phyloP scores from a whole-genome alignment of 2,113 vertebrate genomes.

The Pomatostomus ruficeps region DNA sequence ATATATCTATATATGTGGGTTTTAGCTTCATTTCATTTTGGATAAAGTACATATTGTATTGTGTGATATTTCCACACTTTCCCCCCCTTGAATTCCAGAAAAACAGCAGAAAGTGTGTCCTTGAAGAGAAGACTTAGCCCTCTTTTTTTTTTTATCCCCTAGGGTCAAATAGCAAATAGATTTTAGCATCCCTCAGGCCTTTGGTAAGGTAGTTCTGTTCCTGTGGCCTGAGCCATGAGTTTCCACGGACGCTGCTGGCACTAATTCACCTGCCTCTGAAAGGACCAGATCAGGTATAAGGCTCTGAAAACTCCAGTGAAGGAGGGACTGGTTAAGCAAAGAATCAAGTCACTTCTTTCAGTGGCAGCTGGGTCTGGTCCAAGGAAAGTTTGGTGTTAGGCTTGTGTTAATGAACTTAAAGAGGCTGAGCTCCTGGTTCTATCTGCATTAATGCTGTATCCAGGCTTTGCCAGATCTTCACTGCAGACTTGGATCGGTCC shows the following conservation, averaged over 20 bases:
- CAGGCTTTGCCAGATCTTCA: background rate
- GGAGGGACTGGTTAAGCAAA: background rate
- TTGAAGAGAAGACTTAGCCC: background rate
- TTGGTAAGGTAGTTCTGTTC: background rate
- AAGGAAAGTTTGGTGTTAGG: background rate
- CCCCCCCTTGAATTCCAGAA: background rate
- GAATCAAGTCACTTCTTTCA: background rate
- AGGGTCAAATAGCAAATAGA: background rate
- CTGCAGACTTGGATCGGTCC: background rate
- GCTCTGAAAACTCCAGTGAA: background rate
- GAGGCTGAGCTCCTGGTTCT: background rate
- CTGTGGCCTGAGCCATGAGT: background rate
- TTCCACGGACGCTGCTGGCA: background rate
- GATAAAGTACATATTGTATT: background rate
- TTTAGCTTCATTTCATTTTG: background rate
- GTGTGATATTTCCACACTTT: background rate
- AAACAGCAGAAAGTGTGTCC: background rate
- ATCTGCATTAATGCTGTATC: accelerated
- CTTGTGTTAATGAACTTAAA: background rate
- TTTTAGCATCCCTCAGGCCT: background rate
- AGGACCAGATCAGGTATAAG: background rate
- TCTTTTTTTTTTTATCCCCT: background rate
- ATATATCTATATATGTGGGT: no score
- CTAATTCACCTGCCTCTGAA: background rate
- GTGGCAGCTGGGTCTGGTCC: background rate